Evolutionary conservation across 2,888 invertebrate genomes (phyloP), one percentile per base, ranked within the genome.

Genomic region (Parnassius smintheus): DNA sequence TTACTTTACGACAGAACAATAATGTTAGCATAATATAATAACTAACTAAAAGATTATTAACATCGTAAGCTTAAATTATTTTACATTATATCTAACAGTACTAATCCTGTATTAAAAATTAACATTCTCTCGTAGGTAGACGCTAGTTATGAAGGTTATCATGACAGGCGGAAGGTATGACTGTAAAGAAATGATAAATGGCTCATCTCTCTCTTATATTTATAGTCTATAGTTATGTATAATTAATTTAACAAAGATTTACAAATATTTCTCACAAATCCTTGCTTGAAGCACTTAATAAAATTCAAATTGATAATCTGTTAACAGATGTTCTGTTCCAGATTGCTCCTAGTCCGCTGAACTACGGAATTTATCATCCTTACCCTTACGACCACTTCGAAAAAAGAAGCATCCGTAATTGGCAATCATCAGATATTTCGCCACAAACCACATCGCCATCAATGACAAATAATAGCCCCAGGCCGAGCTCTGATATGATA

Each of bases 311-410:
- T 68, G 83, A 80, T 91, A 87, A 91, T 82, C 81, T 68, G 81
- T 88, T 91, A 89, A 91, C 75, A 92, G 91, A 81, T 86, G 82
- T 91, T 91, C 85, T 88, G 85, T 86, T 86, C 83, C 82, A 94
- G 94, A 93, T 95, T 74, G 95, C 95, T 74, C 92, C 95, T 71
- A 95, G 93, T 85, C 95, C 95, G 81, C 76, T 96, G 66, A 95
- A 94, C 88, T 96, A 96, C 77, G 96, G 96, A 22, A 92, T 96
- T 57, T 96, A 96, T 79, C 94, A 95, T 66, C 81, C 92, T 3
- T 91, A 93, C 62, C 80, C 85, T 11, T 84, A 89, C 68, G 90
- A 90, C n/a, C 86, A 89, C 71, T 88, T 83, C 61, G 92, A 92
- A 66, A 90, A 86, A 69, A 74, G 92, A 66, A 88, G 88, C 67